Percentiles rank a stretch among this genome's conserved stretches.
phyloP scores from a whole-genome alignment of 2,797 vertebrate genomes.

The Tiaroga cobitis region DNA sequence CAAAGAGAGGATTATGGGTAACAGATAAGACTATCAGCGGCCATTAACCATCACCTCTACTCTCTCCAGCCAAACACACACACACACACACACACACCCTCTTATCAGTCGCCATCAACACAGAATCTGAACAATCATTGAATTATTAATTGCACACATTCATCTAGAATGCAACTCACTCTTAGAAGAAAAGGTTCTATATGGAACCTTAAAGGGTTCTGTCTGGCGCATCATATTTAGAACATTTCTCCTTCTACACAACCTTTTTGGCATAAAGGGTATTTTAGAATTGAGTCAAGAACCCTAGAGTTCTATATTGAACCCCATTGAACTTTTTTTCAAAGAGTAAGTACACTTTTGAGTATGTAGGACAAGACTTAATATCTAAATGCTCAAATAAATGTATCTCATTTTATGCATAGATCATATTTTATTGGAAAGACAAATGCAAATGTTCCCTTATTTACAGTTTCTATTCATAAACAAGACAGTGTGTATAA shows the following conservation, averaged over 20 bases:
- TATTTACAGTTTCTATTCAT: background rate
- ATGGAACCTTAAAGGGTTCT: background rate
- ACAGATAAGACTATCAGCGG: constrained; percentile 82
- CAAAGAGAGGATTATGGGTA: constrained; percentile 71
- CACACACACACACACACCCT: constrained; percentile 56
- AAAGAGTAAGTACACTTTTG: background rate
- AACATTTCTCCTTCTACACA: background rate
- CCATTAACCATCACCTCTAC: constrained; percentile 83
- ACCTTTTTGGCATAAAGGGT: background rate
- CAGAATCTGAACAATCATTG: constrained; percentile 89
- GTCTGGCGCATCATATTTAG: background rate
- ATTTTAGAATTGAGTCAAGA: background rate
- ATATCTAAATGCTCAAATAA: background rate
- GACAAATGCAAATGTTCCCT: background rate
- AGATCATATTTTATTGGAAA: background rate
- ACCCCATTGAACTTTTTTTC: background rate
- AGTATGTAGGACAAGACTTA: background rate
- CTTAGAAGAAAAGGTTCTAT: background rate
- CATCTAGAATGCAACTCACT: background rate
- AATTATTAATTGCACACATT: constrained; percentile 84
- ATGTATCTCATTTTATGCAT: background rate
- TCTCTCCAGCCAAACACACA: constrained; percentile 73
- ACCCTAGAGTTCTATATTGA: background rate
- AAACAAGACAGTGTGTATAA: background rate
- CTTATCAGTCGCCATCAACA: constrained; percentile 68